phyloP scores from a whole-genome alignment of 2,888 invertebrate genomes.

The Phaonia tiefii region DNA sequence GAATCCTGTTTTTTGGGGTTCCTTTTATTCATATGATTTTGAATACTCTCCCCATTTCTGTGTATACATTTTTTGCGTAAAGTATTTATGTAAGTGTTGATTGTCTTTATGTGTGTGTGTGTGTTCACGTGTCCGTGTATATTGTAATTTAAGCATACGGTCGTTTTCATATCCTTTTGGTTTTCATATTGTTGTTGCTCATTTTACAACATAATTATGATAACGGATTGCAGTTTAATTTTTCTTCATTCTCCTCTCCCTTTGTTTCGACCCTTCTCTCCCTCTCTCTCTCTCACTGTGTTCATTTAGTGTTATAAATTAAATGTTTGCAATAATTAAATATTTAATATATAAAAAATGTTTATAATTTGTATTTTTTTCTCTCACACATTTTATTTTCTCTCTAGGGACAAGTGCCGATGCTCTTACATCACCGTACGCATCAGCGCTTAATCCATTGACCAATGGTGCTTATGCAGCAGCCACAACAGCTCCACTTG shows the following conservation, averaged over 20 bases:
- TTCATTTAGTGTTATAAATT: slow-evolving; percentile 20
- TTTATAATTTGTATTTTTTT: slow-evolving; percentile 23
- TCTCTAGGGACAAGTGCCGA: slow-evolving; percentile 84
- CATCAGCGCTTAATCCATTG: slow-evolving; percentile 81
- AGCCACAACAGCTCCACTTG: slow-evolving; percentile 82
- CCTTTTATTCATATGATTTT: slow-evolving; percentile 24
- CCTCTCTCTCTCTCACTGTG: neutral
- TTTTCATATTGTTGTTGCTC: neutral
- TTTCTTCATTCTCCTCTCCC: neutral
- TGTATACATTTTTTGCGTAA: neutral
- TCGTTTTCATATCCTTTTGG: slow-evolving; percentile 29
- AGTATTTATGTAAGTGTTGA: slow-evolving; percentile 31
- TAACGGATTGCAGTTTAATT: slow-evolving; percentile 11
- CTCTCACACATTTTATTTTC: too few relatives aligned
- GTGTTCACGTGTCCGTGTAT: slow-evolving; percentile 57
- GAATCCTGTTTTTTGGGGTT: slow-evolving; percentile 22
- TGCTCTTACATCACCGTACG: slow-evolving; percentile 82
- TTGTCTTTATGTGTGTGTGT: slow-evolving; percentile 45
- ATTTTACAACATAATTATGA: slow-evolving; percentile 46
- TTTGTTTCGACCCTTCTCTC: neutral
- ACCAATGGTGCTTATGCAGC: slow-evolving; percentile 78
- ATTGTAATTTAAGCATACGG: slow-evolving; percentile 42
- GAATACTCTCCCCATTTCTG: neutral
- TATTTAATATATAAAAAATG: slow-evolving; percentile 36
- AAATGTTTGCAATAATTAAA: slow-evolving; percentile 45